Evolutionary conservation across 1,140 invertebrate species (phyloP), one percentile per base, ranked within the genome.

Genomic region (Zaprionus inermis): DNA sequence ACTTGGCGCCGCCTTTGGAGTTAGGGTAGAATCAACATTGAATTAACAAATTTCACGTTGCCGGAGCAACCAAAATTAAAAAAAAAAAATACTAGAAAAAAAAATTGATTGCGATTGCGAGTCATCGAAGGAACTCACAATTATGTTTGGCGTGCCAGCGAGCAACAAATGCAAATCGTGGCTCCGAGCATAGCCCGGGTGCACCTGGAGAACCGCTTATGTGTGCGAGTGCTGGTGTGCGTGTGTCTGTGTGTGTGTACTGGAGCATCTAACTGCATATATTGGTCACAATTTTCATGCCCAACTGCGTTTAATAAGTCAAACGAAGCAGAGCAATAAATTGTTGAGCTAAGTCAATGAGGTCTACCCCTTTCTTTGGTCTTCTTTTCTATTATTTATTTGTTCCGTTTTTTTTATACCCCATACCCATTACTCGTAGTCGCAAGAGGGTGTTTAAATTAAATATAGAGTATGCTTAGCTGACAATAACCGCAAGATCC

Each of bases 11-110:
- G 46, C 41, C 58, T 66, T 44, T 44, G 76, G 67, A 41, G 51
- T 64, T 72, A 65, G 77, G 77, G 74, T 79, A 75, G 72, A 88
- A 76, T 79, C 85, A 91, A 75, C 90, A 91, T 91, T 90, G 90
- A 91, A 91, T 91, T 91, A 91, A 91, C 90, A 91, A 91, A 91
- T 91, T 90, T 83, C 81, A 69, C 66, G 90, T 91, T 83, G 78
- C 90, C 81, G 10, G 54, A 72, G 78, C 85, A 90, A 84, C 90
- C 82, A 18, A 34, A 55, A 14, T 20, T 1, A 10, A 24, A 24
- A 12, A 20, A 51, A 51, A 24, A 51, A 24, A 20, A 24, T 12
- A 22, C 6, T 12, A 24, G 61, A 66, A 14, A 24, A 51, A 65
- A 66, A 73, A 67, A 91, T 91, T 91, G 89, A 89, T 91, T 91